Evolutionary conservation across 2,888 invertebrate species (phyloP), one percentile per base, ranked within the genome.

Genomic region (Philereme transversata): DNA sequence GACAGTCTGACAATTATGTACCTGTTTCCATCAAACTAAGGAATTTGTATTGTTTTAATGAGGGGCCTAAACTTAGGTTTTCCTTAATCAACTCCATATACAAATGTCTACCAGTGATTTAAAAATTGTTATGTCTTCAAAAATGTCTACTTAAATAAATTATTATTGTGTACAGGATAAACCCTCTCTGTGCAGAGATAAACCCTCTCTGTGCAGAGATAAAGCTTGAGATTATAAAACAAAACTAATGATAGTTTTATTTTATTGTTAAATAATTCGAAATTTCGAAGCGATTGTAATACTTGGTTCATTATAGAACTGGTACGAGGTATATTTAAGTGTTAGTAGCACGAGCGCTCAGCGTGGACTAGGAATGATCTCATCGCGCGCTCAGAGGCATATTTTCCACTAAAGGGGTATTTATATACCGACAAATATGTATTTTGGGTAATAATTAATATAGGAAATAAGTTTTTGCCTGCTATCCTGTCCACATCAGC

Each of bases 161-260:
- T 7, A 60, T 57, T 49, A 45, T 43, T 51, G 51, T 62, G 51
- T 59, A 50, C 49, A 59, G 59, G 10, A 54, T 33, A 45, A n/a
- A 40, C 9, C 10, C n/a, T 38, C 51, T 56, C 48, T 51, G 54
- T 60, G 55, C 53, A 57, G n/a, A n/a, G n/a, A n/a, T n/a, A n/a
- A n/a, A 22, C 22, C 22, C 22, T 22, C 9, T 53, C 11, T 47
- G 41, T 10, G 6, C 9, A 50, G 35, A 9, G 10, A 45, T 8
- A 7, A 45, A 22, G 49, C 43, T 63, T 63, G 59, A 59, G 63
- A 63, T 63, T 63, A 59, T 22, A 35, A 49, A 47, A 60, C 33
- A 33, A 48, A 56, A 41, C 9, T 36, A 43, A 22, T 22, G 22
- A 22, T 54, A 22, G 22, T 49, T 56, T 44, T 62, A 55, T 56